Conservation (phyloP, 1,140 invertebrate genomes). For the Drosophila biarmipes region DNA sequence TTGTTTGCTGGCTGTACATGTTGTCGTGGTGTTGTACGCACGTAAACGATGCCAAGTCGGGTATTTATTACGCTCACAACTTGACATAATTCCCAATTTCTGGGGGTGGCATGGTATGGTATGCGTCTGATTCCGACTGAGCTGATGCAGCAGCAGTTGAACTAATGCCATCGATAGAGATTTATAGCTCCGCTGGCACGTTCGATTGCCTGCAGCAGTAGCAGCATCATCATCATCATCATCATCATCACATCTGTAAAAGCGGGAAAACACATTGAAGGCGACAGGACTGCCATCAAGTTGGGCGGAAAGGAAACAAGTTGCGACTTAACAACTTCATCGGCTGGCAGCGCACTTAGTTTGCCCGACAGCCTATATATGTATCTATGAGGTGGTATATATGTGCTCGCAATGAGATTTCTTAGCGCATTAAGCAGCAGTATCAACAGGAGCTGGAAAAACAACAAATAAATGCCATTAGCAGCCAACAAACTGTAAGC, state of each 20-base stretch:
- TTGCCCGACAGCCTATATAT: slow-evolving; percentile 16
- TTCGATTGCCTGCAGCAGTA: slow-evolving; percentile 61
- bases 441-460: slow-evolving; percentile 40
- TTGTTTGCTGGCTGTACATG: slow-evolving; percentile 72
- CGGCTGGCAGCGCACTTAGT: slow-evolving; percentile 62
- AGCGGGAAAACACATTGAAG: slow-evolving; percentile 21
- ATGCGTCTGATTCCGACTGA: slow-evolving; percentile 36
- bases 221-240: slow-evolving; percentile 11
- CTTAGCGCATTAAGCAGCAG: slow-evolving; percentile 64
- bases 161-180: slow-evolving; percentile 73
- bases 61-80: slow-evolving; percentile 81
- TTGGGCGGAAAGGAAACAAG: slow-evolving; percentile 47
- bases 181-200: slow-evolving; percentile 62
- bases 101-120: slow-evolving; percentile 27
- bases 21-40: slow-evolving; percentile 66
- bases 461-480: slow-evolving; percentile 72
- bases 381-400: slow-evolving; percentile 6
- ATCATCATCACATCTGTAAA: slow-evolving; percentile 15
- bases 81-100: slow-evolving; percentile 79
- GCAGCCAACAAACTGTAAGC: slow-evolving; percentile 74
- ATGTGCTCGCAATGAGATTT: slow-evolving; percentile 64
- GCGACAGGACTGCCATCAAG: slow-evolving; percentile 29
- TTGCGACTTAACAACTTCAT: slow-evolving; percentile 80
- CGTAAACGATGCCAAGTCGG: slow-evolving; percentile 73
- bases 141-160: slow-evolving; percentile 60